Percentiles rank a stretch among this genome's conserved stretches.
Evolutionary conservation across 2,113 vertebrate genomes (phyloP).

Genomic region (Miniopterus natalensis): DNA sequence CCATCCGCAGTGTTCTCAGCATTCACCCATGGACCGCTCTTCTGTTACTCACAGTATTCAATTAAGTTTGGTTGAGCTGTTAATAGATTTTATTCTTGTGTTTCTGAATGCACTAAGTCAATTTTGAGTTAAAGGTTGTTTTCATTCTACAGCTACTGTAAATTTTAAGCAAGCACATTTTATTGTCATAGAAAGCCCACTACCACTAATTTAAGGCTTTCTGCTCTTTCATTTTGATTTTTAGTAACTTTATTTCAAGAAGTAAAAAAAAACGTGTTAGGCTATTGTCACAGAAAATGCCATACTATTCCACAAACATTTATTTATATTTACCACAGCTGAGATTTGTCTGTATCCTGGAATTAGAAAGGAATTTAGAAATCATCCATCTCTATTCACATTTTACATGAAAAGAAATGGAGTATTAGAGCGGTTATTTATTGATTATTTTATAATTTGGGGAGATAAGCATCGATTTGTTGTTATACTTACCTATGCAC

Average conservation of each 20-base stretch:
- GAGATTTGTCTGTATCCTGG: background rate
- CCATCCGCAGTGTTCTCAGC: background rate
- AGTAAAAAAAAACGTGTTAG: background rate
- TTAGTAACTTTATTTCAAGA: conserved; percentile 34
- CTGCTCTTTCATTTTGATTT: conserved; percentile 12
- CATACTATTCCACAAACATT: background rate
- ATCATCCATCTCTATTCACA: background rate
- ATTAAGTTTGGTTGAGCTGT: conserved; percentile 13
- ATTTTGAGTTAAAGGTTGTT: conserved; percentile 58
- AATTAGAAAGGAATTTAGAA: conserved; percentile 14
- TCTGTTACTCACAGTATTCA: background rate
- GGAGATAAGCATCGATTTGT: no score
- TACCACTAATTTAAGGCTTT: background rate
- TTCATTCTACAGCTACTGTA: background rate
- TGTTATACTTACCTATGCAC: no score
- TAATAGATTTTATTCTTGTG: conserved; percentile 56
- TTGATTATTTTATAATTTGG: no score
- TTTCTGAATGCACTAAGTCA: conserved; percentile 50
- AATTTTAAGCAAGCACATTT: conserved; percentile 42
- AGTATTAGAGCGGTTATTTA: background rate
- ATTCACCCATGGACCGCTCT: background rate
- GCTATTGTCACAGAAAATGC: conserved; percentile 33
- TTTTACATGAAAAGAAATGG: background rate
- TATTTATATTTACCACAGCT: background rate
- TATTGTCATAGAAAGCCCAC: background rate